These are phyloP conservation scores for Glaucomys volans DNA, from an alignment of 2,113 vertebrate genomes.

Conservation along the genomic window DNA sequence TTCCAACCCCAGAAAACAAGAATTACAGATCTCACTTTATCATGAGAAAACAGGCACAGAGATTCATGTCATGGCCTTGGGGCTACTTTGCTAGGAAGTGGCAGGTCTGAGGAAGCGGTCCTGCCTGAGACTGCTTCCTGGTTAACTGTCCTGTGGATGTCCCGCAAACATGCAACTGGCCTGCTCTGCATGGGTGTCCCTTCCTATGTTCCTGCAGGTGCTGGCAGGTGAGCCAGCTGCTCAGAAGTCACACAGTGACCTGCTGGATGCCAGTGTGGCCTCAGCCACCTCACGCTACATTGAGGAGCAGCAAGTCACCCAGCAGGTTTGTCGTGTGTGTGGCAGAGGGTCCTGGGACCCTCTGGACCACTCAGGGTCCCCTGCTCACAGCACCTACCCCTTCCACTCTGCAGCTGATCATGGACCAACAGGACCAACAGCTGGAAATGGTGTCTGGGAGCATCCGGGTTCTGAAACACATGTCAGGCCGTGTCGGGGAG, in stretches of 20 bases:
- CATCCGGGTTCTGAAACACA: conserved; percentile 91
- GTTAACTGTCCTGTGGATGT: neutral
- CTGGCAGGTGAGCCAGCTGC: conserved; percentile 69
- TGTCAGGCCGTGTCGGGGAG: conserved; percentile 89
- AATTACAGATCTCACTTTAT: neutral
- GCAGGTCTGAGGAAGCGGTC: neutral
- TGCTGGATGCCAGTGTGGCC: conserved; percentile 89
- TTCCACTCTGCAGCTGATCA: conserved; percentile 85
- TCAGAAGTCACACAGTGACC: conserved; percentile 70
- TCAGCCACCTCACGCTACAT: conserved; percentile 88
- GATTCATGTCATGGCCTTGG: neutral
- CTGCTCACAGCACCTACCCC: neutral
- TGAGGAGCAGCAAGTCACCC: conserved; percentile 90
- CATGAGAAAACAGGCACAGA: neutral
- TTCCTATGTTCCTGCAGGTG: conserved; percentile 79
- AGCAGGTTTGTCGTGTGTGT: conserved; percentile 70
- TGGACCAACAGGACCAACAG: conserved; percentile 91
- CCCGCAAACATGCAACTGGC: neutral
- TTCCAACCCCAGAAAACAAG: neutral
- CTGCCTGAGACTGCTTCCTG: neutral
- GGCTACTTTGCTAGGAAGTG: neutral
- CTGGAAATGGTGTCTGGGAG: conserved; percentile 91
- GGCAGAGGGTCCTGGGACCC: neutral
- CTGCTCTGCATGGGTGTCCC: neutral
- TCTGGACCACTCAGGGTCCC: neutral